Evolutionary conservation across 2,113 vertebrate species (phyloP), one percentile per base, ranked within the genome.

Genomic region (Burhinus bistriatus): DNA sequence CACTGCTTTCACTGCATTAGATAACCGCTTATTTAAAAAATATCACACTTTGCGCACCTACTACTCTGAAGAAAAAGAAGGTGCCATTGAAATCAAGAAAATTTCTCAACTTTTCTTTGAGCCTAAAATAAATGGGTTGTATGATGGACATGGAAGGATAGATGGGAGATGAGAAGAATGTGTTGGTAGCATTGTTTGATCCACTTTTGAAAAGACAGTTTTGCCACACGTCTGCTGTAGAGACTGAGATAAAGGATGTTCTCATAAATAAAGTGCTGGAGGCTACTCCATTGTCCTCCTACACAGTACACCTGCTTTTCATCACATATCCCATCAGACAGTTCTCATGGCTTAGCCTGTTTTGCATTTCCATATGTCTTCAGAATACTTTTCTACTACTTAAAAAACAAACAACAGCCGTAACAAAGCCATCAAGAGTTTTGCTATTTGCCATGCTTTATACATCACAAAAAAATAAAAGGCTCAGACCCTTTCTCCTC

Each of bases 311-410:
- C 66, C 79, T 95, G 84, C 83, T 97, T 97, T 94, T 83, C 59
- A 72, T 54, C 84, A 92, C 42, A 38, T 15, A 83, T 26, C n/a
- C 52, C 57, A 44, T 72, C 82, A 93, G 38, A 73, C 11, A 66
- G 38, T 44, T 61, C 68, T 94, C 65, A 88, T 55, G 80, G 44
- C 73, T 87, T 66, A 49, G 40, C 19, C 68, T 86, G 36, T 19
- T 93, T 89, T 91, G 72, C 71, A 91, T 95, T 96, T 73, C 93
- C 76, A 23, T 95, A 80, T 87, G 64, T 81, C 91, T 95, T 81
- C 72, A 84, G 68, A 94, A 89, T 86, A 51, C 55, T 95, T 89
- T 72, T n/a, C 66, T 62, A 23, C 72, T 83, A 65, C 84, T 90
- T 88, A 73, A 85, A 76, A 92, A 92, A 72, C 73, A 92, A 96